Base-by-base conservation (phyloP, 2,888 invertebrate species). In the Seladonia tumulorum region DNA sequence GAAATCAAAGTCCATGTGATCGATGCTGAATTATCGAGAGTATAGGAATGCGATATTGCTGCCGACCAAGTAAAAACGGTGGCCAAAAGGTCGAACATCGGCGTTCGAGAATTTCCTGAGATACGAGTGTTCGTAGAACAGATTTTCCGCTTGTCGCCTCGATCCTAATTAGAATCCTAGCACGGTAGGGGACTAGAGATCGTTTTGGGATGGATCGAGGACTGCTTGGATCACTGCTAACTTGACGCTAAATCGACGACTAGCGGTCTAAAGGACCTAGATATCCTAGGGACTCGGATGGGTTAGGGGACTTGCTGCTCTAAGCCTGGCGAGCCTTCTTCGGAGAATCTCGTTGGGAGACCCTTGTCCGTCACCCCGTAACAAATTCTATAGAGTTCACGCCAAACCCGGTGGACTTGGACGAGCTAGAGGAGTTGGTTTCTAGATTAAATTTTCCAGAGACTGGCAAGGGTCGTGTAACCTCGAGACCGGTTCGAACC, bases 211-310 rank as follows among this genome's bases (percentile, higher is more conserved):
- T 89, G 91, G 91, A 89, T 89, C 87, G 92, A 94, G 93, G 94
- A 94, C 94, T 94, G 93, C 92, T 92, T 93, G 94, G 94, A 94
- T 93, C 94, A 94, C 94, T 94, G 92, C 92, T 93, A 94, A 91
- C 83, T 92, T 90, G 89, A 82, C 81, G 25, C 42, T 75, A 72
- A 72, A 47, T 53, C 39, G 60, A 75, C 25, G 75, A 75, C 74
- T 85, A 76, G 53, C 76, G 18, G 35, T 29, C 78, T 79, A 77
- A 22, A 53, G 72, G 42, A 29, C 53, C 75, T 83, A 76, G 39
- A 47, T n/a, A n/a, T 68, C 47, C 22, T 76, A 45, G 14, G 74
- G 47, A 66, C 29, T 39, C 8, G 16, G 53, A 53, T 29, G 29
- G 63, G 5, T 12, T 63, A 29, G 29, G 63, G 63, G 57, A 29